Evolutionary conservation across 2,113 vertebrate genomes (phyloP).

Genomic region (Semnornis frantzii): DNA sequence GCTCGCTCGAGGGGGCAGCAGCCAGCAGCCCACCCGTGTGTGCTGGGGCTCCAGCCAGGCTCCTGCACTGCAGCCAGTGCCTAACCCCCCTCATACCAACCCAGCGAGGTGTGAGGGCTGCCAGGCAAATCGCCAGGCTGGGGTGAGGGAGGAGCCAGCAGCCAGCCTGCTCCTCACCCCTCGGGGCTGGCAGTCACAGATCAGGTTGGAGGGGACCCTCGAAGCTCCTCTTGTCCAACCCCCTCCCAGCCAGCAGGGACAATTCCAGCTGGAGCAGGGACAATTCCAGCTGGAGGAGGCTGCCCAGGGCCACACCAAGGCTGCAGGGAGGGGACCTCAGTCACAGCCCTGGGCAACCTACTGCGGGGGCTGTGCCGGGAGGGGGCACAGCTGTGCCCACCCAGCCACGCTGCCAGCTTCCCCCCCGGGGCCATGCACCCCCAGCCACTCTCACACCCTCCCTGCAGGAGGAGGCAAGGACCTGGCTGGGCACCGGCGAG

Average conservation of each 20-base stretch:
- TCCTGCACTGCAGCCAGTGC: neutral
- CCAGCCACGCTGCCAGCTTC: neutral
- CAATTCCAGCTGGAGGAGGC: neutral
- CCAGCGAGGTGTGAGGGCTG: fast-evolving
- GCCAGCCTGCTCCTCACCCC: fast-evolving
- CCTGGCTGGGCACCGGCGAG: neutral
- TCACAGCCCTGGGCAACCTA: no score
- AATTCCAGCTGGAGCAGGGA: neutral
- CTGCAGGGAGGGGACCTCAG: no score
- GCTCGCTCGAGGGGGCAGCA: neutral
- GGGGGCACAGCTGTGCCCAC: fast-evolving
- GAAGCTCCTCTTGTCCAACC: no score
- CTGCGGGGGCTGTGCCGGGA: no score
- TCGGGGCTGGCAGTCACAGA: fast-evolving
- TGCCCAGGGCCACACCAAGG: neutral
- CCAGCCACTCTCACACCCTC: fast-evolving
- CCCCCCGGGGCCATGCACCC: fast-evolving
- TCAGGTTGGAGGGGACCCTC: no score
- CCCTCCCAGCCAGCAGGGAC: neutral
- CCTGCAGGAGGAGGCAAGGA: neutral
- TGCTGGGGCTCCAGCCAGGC: neutral
- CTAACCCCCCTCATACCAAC: neutral
- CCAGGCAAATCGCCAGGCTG: fast-evolving
- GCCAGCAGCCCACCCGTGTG: neutral
- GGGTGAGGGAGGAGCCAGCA: neutral